A percentile compares a stretch with the other conserved stretches of the same genome.
phyloP scores from a whole-genome alignment of 2,113 vertebrate genomes.

The Dolichotis patagonum region DNA sequence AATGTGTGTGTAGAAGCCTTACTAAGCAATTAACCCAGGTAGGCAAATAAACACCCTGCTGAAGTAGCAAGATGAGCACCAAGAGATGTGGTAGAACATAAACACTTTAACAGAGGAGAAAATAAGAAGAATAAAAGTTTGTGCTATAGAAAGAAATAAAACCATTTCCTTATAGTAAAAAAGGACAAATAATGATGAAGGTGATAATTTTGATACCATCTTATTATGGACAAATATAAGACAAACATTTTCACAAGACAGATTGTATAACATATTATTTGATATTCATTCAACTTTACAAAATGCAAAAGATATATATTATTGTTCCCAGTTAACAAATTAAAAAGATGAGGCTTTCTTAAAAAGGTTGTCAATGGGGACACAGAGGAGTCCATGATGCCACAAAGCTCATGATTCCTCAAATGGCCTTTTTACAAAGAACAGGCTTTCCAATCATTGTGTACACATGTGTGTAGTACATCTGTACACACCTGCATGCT shows the following conservation, averaged over 20 bases:
- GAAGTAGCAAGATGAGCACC: conserved; percentile 39
- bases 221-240: neutral
- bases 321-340: conserved; percentile 37
- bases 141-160: neutral
- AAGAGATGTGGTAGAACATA: conserved; percentile 8
- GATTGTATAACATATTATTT: conserved; percentile 18
- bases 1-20: conserved; percentile 34
- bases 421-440: conserved; percentile 48
- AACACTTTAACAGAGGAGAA: too few relatives aligned
- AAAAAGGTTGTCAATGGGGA: neutral
- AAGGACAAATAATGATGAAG: neutral
- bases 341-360: conserved; percentile 21
- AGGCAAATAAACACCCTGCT: conserved; percentile 52
- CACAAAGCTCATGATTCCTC: neutral
- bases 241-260: neutral
- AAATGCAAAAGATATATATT: neutral
- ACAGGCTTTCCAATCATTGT: neutral
- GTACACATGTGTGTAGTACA: neutral
- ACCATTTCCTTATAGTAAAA: neutral
- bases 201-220: neutral
- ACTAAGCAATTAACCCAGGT: conserved; percentile 66
- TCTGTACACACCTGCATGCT: neutral
- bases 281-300: conserved; percentile 30
- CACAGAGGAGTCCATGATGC: conserved; percentile 1
- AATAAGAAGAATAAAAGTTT: conserved; percentile 19